Percentiles rank a stretch among this genome's conserved stretches.
These are phyloP conservation scores for Latheticus oryzae DNA, from an alignment of 2,888 invertebrate species.

Conservation along the genomic window DNA sequence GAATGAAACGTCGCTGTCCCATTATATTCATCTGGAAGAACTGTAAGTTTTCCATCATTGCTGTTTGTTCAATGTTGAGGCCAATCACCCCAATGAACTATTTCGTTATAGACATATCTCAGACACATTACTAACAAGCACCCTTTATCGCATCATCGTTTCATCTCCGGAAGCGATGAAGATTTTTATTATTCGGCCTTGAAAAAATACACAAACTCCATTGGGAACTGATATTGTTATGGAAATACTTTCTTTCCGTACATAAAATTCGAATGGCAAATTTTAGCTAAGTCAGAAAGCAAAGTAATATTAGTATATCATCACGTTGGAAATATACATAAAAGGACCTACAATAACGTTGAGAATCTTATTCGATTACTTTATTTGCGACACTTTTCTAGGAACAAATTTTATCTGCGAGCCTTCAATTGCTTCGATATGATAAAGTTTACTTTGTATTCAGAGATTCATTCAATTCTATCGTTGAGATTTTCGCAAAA, in stretches of 20 bases:
- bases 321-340: constrained; percentile 6
- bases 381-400: constrained; percentile 5
- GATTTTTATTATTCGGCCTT: constrained; percentile 28
- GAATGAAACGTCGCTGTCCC: constrained; percentile 76
- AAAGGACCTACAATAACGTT: constrained; percentile 2
- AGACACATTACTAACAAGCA: constrained; percentile 55
- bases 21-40: constrained; percentile 78
- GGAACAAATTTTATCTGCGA: constrained; percentile 9
- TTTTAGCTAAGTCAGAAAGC: constrained; percentile 28
- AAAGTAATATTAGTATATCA: constrained; percentile 7
- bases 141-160: constrained; percentile 27
- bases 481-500: background rate
- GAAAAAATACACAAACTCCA: constrained; percentile 8
- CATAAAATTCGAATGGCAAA: constrained; percentile 29
- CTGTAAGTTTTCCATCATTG: constrained; percentile 71
- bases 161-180: constrained; percentile 18
- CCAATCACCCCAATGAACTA: constrained; percentile 18
- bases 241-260: constrained; percentile 26
- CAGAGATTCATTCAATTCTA: constrained; percentile 1
- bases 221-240: constrained; percentile 21
- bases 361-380: constrained; percentile 6
- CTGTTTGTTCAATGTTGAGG: constrained; percentile 12
- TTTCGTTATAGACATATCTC: constrained; percentile 45
- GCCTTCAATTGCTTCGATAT: constrained; percentile 1
- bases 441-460: constrained; percentile 15